Evolutionary conservation across 2,113 vertebrate genomes (phyloP), one percentile per base, ranked within the genome.

Genomic region (Chlorodrepanis virens): DNA sequence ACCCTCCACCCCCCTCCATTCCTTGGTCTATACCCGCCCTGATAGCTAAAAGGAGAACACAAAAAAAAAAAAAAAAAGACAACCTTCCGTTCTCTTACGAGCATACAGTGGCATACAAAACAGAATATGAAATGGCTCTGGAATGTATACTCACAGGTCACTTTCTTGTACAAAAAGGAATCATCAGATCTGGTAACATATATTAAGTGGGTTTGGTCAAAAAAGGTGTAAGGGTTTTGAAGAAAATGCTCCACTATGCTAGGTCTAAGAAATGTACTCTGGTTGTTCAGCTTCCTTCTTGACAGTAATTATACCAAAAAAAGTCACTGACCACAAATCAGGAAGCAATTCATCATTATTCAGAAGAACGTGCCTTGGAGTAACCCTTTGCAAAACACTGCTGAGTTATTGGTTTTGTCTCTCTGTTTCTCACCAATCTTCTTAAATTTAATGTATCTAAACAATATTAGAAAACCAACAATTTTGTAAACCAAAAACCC

Each of bases 291-390:
- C 94, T 97, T 98, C 96, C 96, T 98, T 94, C 96, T 97, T 97
- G 95, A 97, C 96, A 79, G 86, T 97, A 98, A 97, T 97, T 97
- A 97, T 88, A 96, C 96, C 83, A 92, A 97, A 97, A 97, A 97
- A 96, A 97, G 95, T 95, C 93, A 97, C 84, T 95, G 96, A 97
- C 95, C 94, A 96, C 77, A 94, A 98, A 97, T 97, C 97, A 97
- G 98, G 97, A 98, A 98, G 96, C 91, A 97, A 98, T 98, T 97
- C 90, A 96, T 97, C 97, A 97, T 82, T 97, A 97, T 97, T 97
- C 93, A 98, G 95, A 98, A 97, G 95, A 97, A 96, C 92, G 94
- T 93, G 94, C 94, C 94, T 93, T 63, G 64, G 76, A 97, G 90
- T 85, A 96, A 95, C 92, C 93, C 94, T 96, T 97, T 94, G 89